These are phyloP conservation scores for Chrysogorgia sp. DNA, from an alignment of 92 coral and sea anemone species.

Conservation along the genomic window DNA sequence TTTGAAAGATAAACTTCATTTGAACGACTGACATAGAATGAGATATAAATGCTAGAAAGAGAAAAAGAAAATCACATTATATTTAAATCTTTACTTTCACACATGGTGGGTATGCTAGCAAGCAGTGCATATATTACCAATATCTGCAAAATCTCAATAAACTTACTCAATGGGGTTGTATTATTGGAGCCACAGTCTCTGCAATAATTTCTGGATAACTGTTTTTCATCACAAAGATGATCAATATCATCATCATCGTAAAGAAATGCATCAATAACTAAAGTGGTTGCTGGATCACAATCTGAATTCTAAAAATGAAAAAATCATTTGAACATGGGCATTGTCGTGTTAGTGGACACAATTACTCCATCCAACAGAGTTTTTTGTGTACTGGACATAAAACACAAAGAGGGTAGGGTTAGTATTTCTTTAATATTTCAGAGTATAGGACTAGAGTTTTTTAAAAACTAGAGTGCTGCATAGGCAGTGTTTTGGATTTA, in stretches of 20 bases:
- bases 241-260: slow-evolving; percentile 79
- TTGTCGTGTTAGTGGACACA: too few relatives aligned
- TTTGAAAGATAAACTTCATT: slow-evolving; percentile 63
- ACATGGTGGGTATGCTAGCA: neutral
- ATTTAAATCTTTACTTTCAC: neutral
- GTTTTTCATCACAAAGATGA: slow-evolving; percentile 68
- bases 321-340: neutral
- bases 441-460: too few relatives aligned
- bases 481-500: too few relatives aligned
- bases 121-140: neutral
- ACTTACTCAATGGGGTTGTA: slow-evolving; percentile 72
- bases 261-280: slow-evolving; percentile 77
- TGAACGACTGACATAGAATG: slow-evolving; percentile 71
- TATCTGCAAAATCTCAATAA: neutral
- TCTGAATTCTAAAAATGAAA: slow-evolving; percentile 53
- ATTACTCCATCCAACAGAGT: neutral
- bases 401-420: too few relatives aligned
- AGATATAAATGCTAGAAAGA: slow-evolving; percentile 70
- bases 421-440: too few relatives aligned
- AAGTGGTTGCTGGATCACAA: slow-evolving; percentile 59
- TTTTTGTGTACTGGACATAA: neutral
- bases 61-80: neutral
- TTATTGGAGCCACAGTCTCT: slow-evolving; percentile 75
- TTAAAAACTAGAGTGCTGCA: too few relatives aligned
- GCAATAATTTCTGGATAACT: slow-evolving; percentile 72